phyloP scores from a whole-genome alignment of 2,113 vertebrate genomes.

The Labeo rohita region DNA sequence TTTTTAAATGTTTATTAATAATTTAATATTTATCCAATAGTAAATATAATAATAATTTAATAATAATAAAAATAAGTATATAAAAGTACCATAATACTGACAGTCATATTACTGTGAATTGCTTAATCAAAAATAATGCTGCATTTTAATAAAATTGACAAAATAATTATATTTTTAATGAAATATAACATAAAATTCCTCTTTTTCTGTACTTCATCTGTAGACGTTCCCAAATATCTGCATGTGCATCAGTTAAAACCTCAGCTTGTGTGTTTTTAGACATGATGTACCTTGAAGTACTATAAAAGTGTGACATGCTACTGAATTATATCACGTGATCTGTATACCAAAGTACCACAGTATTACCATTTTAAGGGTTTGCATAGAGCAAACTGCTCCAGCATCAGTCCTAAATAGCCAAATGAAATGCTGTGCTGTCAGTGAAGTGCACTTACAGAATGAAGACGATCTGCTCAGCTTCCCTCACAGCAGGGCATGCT shows the following conservation, averaged over 20 bases:
- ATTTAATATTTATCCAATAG: too few species aligned
- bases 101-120: too few species aligned
- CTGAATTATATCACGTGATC: too few species aligned
- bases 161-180: background rate
- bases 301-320: too few species aligned
- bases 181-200: background rate
- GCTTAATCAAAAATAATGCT: too few species aligned
- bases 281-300: too few species aligned
- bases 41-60: too few species aligned
- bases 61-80: too few species aligned
- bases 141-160: too few species aligned
- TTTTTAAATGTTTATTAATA: too few species aligned
- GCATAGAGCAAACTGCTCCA: background rate
- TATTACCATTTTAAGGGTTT: background rate
- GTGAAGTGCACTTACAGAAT: conserved; percentile 32
- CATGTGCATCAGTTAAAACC: background rate
- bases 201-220: background rate
- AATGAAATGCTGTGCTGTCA: background rate
- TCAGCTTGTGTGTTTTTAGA: background rate
- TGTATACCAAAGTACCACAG: background rate
- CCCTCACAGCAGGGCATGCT: conserved; percentile 77
- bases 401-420: background rate
- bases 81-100: too few species aligned
- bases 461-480: conserved; percentile 76
- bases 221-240: background rate